Evolutionary conservation across 2,113 vertebrate genomes (phyloP).

Genomic region (Thamnophis sirtalis): DNA sequence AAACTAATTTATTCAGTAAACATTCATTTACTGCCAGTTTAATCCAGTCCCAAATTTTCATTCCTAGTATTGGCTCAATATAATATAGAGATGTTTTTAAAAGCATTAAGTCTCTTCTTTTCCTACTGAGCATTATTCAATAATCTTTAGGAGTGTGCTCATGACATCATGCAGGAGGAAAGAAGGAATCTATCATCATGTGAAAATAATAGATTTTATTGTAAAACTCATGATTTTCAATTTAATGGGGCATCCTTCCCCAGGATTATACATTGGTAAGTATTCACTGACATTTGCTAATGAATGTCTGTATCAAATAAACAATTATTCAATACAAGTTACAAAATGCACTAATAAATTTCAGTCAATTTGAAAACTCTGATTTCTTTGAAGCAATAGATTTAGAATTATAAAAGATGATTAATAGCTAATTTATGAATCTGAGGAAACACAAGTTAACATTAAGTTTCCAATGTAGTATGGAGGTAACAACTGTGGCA

Average conservation of each 20-base stretch:
- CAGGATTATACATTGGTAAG: neutral
- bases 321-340: neutral
- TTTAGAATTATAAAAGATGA: neutral
- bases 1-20: neutral
- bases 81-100: neutral
- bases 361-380: neutral
- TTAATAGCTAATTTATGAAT: neutral
- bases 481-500: neutral
- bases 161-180: neutral
- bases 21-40: neutral
- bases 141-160: neutral
- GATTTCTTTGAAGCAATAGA: neutral
- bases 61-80: neutral
- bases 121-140: neutral
- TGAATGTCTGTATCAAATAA: neutral
- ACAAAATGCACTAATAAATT: neutral
- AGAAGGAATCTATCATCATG: neutral
- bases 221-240: neutral
- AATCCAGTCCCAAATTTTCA: neutral
- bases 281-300: neutral
- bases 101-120: neutral
- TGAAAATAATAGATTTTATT: neutral
- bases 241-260: neutral
- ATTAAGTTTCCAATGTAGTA: neutral
- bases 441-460: neutral